Evolutionary conservation across 92 coral and sea anemone species (phyloP), one percentile per base, ranked within the genome.

Genomic region (Isaurus tuberculatus): DNA sequence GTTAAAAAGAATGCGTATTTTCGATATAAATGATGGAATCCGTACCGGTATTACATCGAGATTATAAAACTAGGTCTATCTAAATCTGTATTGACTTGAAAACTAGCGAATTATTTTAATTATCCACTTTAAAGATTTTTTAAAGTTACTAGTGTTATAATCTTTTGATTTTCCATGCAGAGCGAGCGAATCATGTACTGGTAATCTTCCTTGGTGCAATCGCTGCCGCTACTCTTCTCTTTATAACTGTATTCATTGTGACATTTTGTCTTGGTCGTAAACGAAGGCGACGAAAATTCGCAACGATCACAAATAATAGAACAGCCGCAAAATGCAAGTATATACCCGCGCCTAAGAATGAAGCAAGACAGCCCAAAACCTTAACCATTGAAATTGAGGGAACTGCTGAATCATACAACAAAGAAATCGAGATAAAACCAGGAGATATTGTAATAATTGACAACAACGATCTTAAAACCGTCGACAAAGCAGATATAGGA

Each of bases 361-460:
- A 40, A 86, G 65, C 57, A 61, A 89, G 34, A 69, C 83, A 67
- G 6, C 82, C 82, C 31, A 91, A 89, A 71, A 93, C 92, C 33
- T 89, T 93, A n/a, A 93, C 94, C 15, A 91, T 93, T 30, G 93
- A 93, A 81, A 84, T 93, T 31, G 94, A 93, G 44, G 97, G 92
- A 3, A 87, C 80, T n/a, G 87, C 86, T 14, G 90, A 93, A 46
- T 91, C 84, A 51, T 49, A 60, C 37, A 86, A 91, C 2, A 86
- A 89, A 51, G 95, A 93, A 79, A 93, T 93, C 36, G 86, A 90
- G 66, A 90, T 93, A 29, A 93, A 89, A 37, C 94, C 97, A 25
- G 97, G 97, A 17, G 97, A 93, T 72, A 87, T 93, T 64, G 92
- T 93, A 55, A 89, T 93, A 42, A 93, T 93, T 69, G 97, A 93